These are phyloP conservation scores for Lates japonicus DNA, from an alignment of 2,797 vertebrate species.

Conservation along the genomic window DNA sequence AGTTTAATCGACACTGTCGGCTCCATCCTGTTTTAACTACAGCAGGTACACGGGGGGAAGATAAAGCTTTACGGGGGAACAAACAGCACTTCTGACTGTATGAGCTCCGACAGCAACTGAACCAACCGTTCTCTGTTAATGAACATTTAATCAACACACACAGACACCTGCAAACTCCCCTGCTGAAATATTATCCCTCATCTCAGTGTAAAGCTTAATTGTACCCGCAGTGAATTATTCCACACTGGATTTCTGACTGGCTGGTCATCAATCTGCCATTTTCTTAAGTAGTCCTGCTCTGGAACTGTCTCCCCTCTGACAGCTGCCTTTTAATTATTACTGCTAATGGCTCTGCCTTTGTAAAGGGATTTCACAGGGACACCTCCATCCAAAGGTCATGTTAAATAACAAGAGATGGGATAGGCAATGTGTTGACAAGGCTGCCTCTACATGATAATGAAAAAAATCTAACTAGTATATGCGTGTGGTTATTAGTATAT, in stretches of 20 bases:
- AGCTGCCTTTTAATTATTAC: conserved; percentile 35
- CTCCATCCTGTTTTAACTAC: conserved; percentile 34
- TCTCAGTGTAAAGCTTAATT: conserved; percentile 54
- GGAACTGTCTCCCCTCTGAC: neutral
- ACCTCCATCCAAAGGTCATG: conserved; percentile 40
- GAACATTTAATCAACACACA: conserved; percentile 51
- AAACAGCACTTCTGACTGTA: conserved; percentile 32
- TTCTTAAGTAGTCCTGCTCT: conserved; percentile 1
- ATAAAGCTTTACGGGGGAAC: conserved; percentile 23
- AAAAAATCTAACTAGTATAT: neutral
- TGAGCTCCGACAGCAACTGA: conserved; percentile 32
- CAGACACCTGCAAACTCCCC: conserved; percentile 45
- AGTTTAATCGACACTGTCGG: conserved; percentile 46
- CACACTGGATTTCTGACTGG: conserved; percentile 43
- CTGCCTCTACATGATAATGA: neutral
- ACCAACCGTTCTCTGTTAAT: conserved; percentile 25
- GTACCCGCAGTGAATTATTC: conserved; percentile 32
- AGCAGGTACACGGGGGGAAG: conserved; percentile 8
- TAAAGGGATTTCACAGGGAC: conserved; percentile 34
- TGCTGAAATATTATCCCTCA: conserved; percentile 41
- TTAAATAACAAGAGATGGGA: conserved; percentile 41
- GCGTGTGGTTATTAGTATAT: neutral
- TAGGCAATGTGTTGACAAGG: neutral
- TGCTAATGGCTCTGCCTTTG: conserved; percentile 41
- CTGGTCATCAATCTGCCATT: conserved; percentile 46